Conservation (phyloP, 2,113 vertebrate species). For the Phrynocephalus versicolor region DNA sequence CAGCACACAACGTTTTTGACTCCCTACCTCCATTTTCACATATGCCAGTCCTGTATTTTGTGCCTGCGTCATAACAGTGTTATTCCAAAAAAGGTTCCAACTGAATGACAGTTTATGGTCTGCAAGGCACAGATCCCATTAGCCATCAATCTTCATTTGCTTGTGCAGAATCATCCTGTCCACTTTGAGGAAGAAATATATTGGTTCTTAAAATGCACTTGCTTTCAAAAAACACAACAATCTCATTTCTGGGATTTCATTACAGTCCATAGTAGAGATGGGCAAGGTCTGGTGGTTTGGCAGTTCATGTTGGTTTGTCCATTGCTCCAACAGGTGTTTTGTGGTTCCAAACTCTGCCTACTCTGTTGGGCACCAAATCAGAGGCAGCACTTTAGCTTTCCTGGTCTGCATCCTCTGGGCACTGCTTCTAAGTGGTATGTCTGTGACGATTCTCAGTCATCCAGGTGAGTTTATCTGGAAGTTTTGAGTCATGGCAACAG, state of each 20-base stretch:
- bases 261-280: neutral
- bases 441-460: too few relatives aligned
- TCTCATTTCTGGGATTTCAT: neutral
- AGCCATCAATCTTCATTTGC: neutral
- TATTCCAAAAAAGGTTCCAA: neutral
- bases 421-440: too few relatives aligned
- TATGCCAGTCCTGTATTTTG: slow-evolving; percentile 10
- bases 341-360: too few relatives aligned
- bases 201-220: neutral
- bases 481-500: too few relatives aligned
- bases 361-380: too few relatives aligned
- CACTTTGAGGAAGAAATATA: neutral
- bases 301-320: too few relatives aligned
- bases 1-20: slow-evolving; percentile 1
- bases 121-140: neutral
- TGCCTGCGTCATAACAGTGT: neutral
- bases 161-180: neutral
- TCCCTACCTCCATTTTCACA: slow-evolving; percentile 7
- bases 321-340: too few relatives aligned
- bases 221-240: neutral
- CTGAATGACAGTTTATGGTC: neutral
- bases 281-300: too few relatives aligned
- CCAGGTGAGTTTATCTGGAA: too few relatives aligned
- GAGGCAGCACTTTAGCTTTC: too few relatives aligned
- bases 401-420: too few relatives aligned